Base-by-base conservation (phyloP, 2,888 invertebrate species). In the Pseudococcus viburni region DNA sequence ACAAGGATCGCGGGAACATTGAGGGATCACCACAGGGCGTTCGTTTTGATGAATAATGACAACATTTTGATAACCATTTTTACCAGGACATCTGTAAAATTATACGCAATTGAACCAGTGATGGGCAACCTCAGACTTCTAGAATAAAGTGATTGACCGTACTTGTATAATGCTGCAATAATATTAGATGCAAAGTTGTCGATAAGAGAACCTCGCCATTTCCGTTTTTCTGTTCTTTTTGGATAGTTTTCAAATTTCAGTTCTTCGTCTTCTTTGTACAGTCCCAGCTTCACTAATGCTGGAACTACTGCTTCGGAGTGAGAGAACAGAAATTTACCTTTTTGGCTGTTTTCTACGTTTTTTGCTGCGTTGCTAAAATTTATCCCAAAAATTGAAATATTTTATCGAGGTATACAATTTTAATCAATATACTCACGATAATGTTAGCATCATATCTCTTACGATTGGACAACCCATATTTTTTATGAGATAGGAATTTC, bases 181-280 rank as follows among this genome's bases (percentile, higher is more conserved):
- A 97, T 91, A 91, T 96, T 96, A 1, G 94, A 93, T 12, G 94
- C 94, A 91, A 95, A 96, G 0, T 96, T 95, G 89, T 93, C 92
- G 89, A 96, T 93, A 11, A 92, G 91, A 0, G 96, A 95, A 0
- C 94, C 94, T 88, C 93, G 92, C 96, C 96, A 96, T 85, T 93
- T 92, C 83, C 96, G 93, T 22, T 48, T 26, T 7, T 92, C 91
- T 2, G 91, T 90, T 85, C 92, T 92, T 0, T 92, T 91, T 90
- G 93, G 92, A 91, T 94, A 96, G 91, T 95, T 96, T 90, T 94
- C 93, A 0, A 95, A 94, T 0, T 93, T 93, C 17, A 95, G 92
- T 0, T 94, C 93, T 0, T 92, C 92, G 8, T 92, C 90, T 89
- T 92, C 90, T 89, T 93, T 93, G 15, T 93, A 93, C 0, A 95